These are phyloP conservation scores for Cygnus atratus DNA, from an alignment of 2,113 vertebrate genomes.

Conservation along the genomic window DNA sequence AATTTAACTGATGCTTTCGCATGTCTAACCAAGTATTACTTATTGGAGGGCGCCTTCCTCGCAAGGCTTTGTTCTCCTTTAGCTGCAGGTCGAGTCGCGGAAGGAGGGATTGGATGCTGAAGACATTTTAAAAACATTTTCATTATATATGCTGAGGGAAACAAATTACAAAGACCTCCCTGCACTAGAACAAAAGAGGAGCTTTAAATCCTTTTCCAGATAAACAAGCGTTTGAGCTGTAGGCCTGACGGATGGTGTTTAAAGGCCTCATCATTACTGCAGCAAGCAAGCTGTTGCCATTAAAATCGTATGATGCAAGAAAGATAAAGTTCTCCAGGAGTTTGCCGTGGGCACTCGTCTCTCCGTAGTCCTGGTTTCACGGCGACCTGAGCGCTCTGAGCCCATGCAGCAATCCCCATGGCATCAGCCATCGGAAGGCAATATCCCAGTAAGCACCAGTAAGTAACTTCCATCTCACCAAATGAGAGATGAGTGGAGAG, in stretches of 20 bases:
- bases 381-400: not conserved
- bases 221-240: not conserved
- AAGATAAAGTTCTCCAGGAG: not conserved
- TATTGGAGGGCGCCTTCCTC: not conserved
- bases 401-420: not conserved
- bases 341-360: not conserved
- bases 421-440: not conserved
- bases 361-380: not conserved
- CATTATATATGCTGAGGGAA: not conserved
- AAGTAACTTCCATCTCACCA: not conserved
- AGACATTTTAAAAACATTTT: not conserved
- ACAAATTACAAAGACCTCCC: slow-evolving; percentile 33
- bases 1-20: not conserved
- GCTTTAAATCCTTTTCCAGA: not conserved
- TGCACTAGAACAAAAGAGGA: not conserved
- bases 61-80: not conserved
- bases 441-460: not conserved
- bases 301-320: not conserved
- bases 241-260: not conserved
- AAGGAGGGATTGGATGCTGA: slow-evolving; percentile 11
- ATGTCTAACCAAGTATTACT: not conserved
- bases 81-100: not conserved
- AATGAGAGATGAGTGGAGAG: not conserved
- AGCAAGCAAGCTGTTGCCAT: not conserved
- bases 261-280: not conserved